Evolutionary conservation across 53 echinoderm and acorn worm genomes (phyloP), one percentile per base, ranked within the genome.

Genomic region (Temnopleurus reevesii): DNA sequence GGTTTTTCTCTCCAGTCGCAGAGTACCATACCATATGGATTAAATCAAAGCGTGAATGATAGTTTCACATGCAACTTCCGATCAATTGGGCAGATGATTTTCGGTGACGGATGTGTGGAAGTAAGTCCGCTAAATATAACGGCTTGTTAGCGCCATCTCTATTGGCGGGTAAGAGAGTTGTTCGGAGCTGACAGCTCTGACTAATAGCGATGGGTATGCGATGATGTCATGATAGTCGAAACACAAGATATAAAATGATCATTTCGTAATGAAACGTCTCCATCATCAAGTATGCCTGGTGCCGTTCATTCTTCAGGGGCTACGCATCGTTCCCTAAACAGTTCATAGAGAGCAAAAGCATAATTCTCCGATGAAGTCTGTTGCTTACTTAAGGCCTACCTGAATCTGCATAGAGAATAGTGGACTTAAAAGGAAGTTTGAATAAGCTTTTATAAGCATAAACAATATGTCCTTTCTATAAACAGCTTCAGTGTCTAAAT

Each of bases 41-140:
- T 38, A 27, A 38, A 66, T 66, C 41, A 66, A 66, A 66, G 38
- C 36, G 4, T 41, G 19, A 38, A 66, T 66, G 66, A 66, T 66
- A 18, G 41, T 66, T 66, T 38, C 41, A 41, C 66, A 18, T 66
- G 66, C 66, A 41, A 38, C 66, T 66, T 66, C 66, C 66, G 66
- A 13, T 66, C 38, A 5, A n/a, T 38, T 8, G 36, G 12, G 38
- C 38, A 38, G 36, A 66, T 66, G 66, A 66, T 66, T 66, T 66
- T 36, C 12, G 79, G 79, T 46, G 79, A 79, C 46, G 79, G 79
- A 79, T 46, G 51, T 46, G 51, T 79, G 79, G 51, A 49, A 79
- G 79, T 79, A 45, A 79, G 79, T 41, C 79, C 13, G 79, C 79
- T 79, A 49, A 49, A 79, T 79, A 79, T 47, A 79, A 79, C 79